Evolutionary conservation across 2,888 invertebrate species (phyloP), one percentile per base, ranked within the genome.

Genomic region (Thalpophila matura): DNA sequence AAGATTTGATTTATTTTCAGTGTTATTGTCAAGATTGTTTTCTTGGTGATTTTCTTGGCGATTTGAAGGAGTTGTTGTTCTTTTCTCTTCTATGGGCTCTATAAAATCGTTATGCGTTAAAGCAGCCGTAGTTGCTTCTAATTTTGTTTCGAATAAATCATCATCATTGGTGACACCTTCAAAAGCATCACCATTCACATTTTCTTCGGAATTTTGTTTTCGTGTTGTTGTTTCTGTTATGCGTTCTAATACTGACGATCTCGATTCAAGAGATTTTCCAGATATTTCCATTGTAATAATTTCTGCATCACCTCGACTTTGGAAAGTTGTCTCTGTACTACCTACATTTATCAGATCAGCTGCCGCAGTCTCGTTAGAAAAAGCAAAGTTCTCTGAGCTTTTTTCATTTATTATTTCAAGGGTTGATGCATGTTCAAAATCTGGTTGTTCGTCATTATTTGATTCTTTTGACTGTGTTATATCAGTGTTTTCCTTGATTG

Each of bases 341-440:
- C 47, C 55, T 14, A 50, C 29, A 38, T 46, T 69, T 51, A 35
- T 57, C 29, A 86, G 78, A 65, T 88, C 86, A 24, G 29, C 63
- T 40, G 86, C 90, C 1, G 71, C 64, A 51, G 77, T 69, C 65
- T 88, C 87, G 35, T 72, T 65, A 3, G 81, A 77, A 47, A 37
- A 59, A 29, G 16, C 60, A 3, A 57, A 38, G 20, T 65, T 74
- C 57, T 89, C 86, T 6, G 74, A 70, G 45, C 81, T 87, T 56
- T 75, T 74, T 18, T 78, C 63, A 45, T 66, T 76, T 3, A 83
- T 63, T 1, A 84, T 68, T 84, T 89, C 87, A 9, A 86, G 20
- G 6, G 88, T 88, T 43, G 90, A 89, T 20, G 85, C 77, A 53
- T 88, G 78, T 40, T 55, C 57, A 5, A 86, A 68, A 26, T 78